Evolutionary conservation across 2,888 invertebrate genomes (phyloP), one percentile per base, ranked within the genome.

Genomic region (Cephus nigrinus): DNA sequence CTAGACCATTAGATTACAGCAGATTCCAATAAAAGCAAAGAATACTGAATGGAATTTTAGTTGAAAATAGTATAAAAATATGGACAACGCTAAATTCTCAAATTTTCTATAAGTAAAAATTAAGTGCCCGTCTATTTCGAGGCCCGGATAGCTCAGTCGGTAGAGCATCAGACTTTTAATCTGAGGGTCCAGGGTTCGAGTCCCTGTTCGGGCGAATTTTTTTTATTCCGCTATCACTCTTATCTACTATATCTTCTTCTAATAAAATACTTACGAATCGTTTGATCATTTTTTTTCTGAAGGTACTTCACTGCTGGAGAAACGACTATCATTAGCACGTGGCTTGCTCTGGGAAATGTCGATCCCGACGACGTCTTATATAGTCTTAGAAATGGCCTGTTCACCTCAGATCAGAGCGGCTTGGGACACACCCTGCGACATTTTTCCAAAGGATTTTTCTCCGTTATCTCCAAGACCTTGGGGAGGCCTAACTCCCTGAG

Each of bases 151-250:
- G 90, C 90, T 91, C 90, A 91, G 90, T 90, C 90, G 91, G 91
- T 91, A 90, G 90, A 91, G 91, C 91, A 91, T 91, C 89, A 90
- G 91, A 91, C 91, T 91, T 90, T 91, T 91, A 91, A 90, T 91
- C 90, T 90, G 89, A 90, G 90, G 91, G 91, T 91, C 91, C 89
- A 90, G 90, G 91, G 91, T 91, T 91, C 91, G 86, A 91, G 91
- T 90, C 91, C 91, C 91, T 90, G 90, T 91, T 91, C 89, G 90
- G 90, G 91, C 91, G 88, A n/a, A 12, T n/a, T 69, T 79, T 77
- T 80, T 55, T 23, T 55, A 23, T 55, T 55, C 9, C 23, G 9
- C 40, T 5, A 23, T 55, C 23, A 55, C 9, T 55, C 55, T 55
- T 9, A 55, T 55, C 55, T 55, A 55, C 23, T 23, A 55, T 23